Base-by-base conservation (phyloP, 2,113 vertebrate species). In the Nycticorax nycticorax region DNA sequence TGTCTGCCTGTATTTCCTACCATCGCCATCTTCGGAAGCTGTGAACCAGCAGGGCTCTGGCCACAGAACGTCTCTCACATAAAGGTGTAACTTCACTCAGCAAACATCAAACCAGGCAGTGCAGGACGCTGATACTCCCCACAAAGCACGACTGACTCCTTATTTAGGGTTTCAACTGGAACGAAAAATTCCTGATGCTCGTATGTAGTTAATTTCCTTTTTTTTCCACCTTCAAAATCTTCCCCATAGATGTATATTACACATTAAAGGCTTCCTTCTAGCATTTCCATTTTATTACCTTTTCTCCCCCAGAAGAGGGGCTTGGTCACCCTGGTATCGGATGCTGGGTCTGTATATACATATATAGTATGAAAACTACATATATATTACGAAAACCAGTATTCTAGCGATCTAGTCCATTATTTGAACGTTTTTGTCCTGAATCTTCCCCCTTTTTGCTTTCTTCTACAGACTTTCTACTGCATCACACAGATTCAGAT, bases 221-320 rank as follows among this genome's bases (percentile, higher is more conserved):
- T 56, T 3, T 56, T 78, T 3, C 3, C 3, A 12, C 57, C 39
- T 33, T 19, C 21, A 6, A 3, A 47, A 19, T 9, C 19, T 47
- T 47, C 12, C 17, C 71, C 33, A 1, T 80, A 0, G 72, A 74
- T 50, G 8, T 41, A 47, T 3, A 7, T 66, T 8, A 11, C 0
- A 1, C 22, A 43, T 47, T 37, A 60, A 50, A 55, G 35, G 57
- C 67, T 77, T 23, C 13, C 17, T 39, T 41, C 37, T 3, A 52
- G 6, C 41, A 88, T 32, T 71, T 43, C 21, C 27, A 28, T 48
- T 71, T 68, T n/a, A n/a, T 45, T 32, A 35, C 24, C 21, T 57
- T 3, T 55, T 64, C 32, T 20, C 22, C 43, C 11, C 45, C 2
- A 12, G 7, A 74, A 33, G 21, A 45, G 30, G 16, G 14, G 24